Base-by-base conservation (phyloP, 2,888 invertebrate genomes). In the Caenorhabditis japonica region DNA sequence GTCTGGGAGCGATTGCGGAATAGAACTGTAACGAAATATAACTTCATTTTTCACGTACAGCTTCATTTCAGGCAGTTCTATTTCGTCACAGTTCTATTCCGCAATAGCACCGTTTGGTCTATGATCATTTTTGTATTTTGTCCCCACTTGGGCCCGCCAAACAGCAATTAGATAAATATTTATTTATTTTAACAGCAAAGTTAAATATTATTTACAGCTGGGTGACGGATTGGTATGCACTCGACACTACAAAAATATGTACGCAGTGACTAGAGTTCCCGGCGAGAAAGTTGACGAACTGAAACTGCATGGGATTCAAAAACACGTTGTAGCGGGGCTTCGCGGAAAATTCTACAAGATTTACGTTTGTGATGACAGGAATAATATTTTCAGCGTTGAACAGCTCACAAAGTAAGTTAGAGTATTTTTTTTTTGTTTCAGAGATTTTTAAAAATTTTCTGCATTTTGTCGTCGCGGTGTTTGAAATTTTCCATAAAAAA, bases 161-260 rank as follows among this genome's bases (percentile, higher is more conserved):
- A 53, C 44, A 62, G 52, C 53, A 33, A 30, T 19, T 19, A 17
- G 12, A 23, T 10, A n/a, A n/a, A n/a, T n/a, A n/a, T n/a, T n/a
- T n/a, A n/a, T n/a, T n/a, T n/a, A n/a, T n/a, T n/a, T n/a, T n/a
- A n/a, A 36, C n/a, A 17, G 4, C 27, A 13, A 49, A 17, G 23
- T 13, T 23, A 1, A 3, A 27, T 25, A 30, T 17, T 25, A 34
- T 23, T 76, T 76, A 53, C 62, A 82, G 82, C 64, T 82, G 13
- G 85, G 83, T 1, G 75, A 79, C 39, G 85, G 85, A n/a, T 47
- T 85, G 17, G 74, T 84, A 15, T 85, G 80, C 51, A 71, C 81
- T 3, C 51, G 79, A 43, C 85, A 85, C 71, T 85, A 85, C 59
- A 79, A 82, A 10, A 83, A 83, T 44, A 76, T 84, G 73, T 84